Percentiles rank a stretch among this genome's conserved stretches.
Evolutionary conservation across 2,797 vertebrate species (phyloP).

Genomic region (Triplophysa bombifrons): DNA sequence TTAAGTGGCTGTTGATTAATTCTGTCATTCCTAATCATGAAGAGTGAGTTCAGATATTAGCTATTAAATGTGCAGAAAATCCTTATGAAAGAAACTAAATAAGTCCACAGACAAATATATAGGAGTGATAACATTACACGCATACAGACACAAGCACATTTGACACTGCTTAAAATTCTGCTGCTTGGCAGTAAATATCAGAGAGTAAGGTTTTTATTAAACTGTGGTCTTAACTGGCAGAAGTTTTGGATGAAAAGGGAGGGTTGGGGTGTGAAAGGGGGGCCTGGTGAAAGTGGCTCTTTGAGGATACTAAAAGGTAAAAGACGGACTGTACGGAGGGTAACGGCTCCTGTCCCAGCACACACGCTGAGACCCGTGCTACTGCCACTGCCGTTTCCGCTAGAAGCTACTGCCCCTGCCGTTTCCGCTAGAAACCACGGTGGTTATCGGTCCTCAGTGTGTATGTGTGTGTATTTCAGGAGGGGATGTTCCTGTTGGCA

Average conservation of each 20-base stretch:
- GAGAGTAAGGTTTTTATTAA: constrained; percentile 75
- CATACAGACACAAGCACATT: constrained; percentile 20
- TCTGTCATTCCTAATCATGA: background rate
- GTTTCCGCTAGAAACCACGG: too few relatives aligned
- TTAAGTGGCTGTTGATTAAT: background rate
- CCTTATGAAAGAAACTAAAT: background rate
- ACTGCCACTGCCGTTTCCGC: constrained; percentile 68
- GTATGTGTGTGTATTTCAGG: constrained; percentile 15
- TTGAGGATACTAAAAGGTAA: constrained; percentile 85
- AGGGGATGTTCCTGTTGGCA: constrained; percentile 29
- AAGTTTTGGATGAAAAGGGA: constrained; percentile 63
- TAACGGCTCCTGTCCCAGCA: constrained; percentile 69
- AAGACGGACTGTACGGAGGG: constrained; percentile 74
- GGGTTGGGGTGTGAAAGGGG: constrained; percentile 62
- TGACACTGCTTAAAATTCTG: background rate
- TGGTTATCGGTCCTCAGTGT: constrained; percentile 48
- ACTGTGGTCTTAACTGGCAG: constrained; percentile 61
- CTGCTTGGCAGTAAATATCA: constrained; percentile 48
- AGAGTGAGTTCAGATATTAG: background rate
- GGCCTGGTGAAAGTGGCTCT: constrained; percentile 74
- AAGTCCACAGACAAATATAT: background rate
- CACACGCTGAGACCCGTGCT: constrained; percentile 69
- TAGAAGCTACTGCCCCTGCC: constrained; percentile 65
- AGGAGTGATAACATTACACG: background rate
- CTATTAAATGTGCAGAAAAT: background rate